Conservation (phyloP, 2,113 vertebrate genomes). For the Burhinus bistriatus region DNA sequence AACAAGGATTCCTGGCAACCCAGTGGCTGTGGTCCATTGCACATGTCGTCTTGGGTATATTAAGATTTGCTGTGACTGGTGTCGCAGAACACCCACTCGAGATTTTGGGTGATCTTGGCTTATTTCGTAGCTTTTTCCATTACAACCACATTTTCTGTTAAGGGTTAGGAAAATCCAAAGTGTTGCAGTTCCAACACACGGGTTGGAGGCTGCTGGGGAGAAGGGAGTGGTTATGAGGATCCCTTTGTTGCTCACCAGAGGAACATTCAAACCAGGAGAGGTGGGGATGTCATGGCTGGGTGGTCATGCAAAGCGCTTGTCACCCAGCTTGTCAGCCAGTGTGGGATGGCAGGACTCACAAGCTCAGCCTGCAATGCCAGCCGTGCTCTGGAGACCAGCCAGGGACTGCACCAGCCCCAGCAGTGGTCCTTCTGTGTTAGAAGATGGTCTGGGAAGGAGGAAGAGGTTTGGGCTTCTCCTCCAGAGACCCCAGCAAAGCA, state of each 20-base stretch:
- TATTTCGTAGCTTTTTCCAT: not conserved
- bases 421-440: not conserved
- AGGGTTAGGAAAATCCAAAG: not conserved
- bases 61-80: not conserved
- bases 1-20: not conserved
- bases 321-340: not conserved
- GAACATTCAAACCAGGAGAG: not conserved
- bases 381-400: too few relatives aligned
- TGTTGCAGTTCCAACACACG: not conserved
- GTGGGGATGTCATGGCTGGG: not conserved
- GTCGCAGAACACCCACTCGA: not conserved
- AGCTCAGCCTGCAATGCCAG: not conserved
- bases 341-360: not conserved
- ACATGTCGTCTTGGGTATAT: not conserved
- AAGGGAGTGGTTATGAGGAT: accelerated
- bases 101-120: not conserved
- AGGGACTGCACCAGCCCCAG: not conserved
- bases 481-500: not conserved
- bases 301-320: not conserved
- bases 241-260: not conserved
- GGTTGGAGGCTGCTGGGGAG: not conserved
- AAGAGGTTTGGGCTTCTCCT: not conserved
- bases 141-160: not conserved
- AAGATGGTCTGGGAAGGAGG: not conserved
- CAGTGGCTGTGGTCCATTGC: accelerated